Conservation (phyloP, 2,888 invertebrate species). For the Sacculina carcini region DNA sequence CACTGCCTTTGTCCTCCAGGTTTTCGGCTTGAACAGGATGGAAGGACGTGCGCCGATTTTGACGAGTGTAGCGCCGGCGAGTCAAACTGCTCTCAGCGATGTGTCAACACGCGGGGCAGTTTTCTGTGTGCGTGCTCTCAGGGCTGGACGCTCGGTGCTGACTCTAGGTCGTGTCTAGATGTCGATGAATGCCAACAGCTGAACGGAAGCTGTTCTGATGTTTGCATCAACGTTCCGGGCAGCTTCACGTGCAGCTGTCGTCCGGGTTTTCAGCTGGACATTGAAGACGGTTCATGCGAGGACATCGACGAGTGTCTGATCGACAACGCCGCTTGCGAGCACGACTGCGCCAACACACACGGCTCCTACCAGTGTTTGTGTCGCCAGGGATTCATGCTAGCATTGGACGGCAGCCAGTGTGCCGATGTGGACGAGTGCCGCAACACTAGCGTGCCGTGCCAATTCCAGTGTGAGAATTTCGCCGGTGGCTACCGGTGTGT, state of each 20-base stretch:
- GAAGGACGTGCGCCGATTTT: constrained; percentile 15
- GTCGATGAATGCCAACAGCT: constrained; percentile 20
- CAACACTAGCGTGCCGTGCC: constrained; percentile 11
- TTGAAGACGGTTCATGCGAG: constrained; percentile 17
- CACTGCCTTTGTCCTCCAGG: constrained; percentile 12
- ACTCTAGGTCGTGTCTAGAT: constrained; percentile 15
- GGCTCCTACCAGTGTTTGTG: constrained; percentile 15
- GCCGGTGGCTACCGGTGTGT: constrained; percentile 10
- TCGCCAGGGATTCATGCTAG: constrained; percentile 9
- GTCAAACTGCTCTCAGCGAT: constrained; percentile 26
- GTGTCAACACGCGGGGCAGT: constrained; percentile 28
- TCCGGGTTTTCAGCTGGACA: constrained; percentile 13
- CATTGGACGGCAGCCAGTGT: constrained; percentile 10
- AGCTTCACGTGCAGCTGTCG: constrained; percentile 20
- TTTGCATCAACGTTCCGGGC: constrained; percentile 21
- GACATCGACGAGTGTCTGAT: constrained; percentile 19
- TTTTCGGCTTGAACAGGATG: constrained; percentile 9
- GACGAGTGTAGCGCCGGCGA: constrained; percentile 24
- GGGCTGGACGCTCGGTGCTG: constrained; percentile 21
- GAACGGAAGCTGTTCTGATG: constrained; percentile 20
- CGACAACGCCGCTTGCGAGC: constrained; percentile 34
- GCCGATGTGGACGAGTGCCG: constrained; percentile 16
- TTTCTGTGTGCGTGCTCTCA: constrained; percentile 30
- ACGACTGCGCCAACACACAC: constrained; percentile 32
- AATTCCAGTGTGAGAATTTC: constrained; percentile 11